These are phyloP conservation scores for Neotoma lepida DNA, from an alignment of 2,113 vertebrate species.

Conservation along the genomic window DNA sequence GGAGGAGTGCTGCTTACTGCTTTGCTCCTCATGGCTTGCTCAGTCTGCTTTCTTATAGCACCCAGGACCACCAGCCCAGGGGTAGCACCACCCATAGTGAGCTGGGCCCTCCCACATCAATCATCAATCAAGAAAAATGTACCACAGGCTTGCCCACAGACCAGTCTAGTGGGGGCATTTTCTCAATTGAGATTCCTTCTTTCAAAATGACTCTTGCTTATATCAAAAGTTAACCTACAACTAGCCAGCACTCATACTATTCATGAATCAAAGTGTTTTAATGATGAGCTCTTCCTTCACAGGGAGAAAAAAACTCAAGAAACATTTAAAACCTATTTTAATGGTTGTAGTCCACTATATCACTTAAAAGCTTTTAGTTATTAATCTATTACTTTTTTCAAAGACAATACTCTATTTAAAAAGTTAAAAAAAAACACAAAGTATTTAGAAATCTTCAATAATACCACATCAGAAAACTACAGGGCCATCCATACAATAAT, in stretches of 20 bases:
- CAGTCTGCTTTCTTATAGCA: background rate
- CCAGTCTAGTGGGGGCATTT: background rate
- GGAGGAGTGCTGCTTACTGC: background rate
- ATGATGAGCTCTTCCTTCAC: background rate
- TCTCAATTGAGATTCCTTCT: background rate
- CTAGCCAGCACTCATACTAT: background rate
- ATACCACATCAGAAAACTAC: background rate
- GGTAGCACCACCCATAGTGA: background rate
- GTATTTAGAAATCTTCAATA: background rate
- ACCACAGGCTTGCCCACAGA: background rate
- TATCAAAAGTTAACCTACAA: background rate
- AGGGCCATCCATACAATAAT: background rate
- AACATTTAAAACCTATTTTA: background rate
- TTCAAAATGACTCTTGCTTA: background rate
- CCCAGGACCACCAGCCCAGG: background rate
- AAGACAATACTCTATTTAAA: background rate
- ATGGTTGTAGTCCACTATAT: background rate
- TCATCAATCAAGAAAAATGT: background rate
- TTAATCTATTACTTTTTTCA: background rate
- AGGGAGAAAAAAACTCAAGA: background rate
- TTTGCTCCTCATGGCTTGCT: background rate
- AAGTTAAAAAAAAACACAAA: constrained; percentile 17
- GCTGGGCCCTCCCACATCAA: background rate
- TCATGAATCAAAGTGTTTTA: background rate
- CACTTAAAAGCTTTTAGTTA: background rate